These are phyloP conservation scores for Rhabdophis nuchalis DNA, from an alignment of 2,797 vertebrate genomes.

Conservation along the genomic window DNA sequence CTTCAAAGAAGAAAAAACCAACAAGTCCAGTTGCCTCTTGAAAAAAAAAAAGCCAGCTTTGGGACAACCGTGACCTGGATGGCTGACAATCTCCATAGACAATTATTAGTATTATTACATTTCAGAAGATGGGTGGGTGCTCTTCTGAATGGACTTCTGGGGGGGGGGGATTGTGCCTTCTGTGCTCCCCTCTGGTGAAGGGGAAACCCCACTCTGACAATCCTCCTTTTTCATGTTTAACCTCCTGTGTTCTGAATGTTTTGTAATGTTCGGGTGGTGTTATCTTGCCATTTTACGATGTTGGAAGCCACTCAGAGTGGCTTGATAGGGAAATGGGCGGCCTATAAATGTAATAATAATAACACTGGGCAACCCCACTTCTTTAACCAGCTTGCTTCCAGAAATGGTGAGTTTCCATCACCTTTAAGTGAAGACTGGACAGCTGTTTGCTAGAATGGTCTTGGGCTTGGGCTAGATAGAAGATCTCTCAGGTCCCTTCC, in stretches of 20 bases:
- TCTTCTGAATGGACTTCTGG: not conserved
- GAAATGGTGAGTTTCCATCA: not conserved
- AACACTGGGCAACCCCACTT: not conserved
- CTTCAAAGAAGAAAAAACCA: no score
- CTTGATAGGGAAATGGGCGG: not conserved
- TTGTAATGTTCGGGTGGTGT: not conserved
- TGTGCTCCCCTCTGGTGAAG: not conserved
- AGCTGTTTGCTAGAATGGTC: not conserved
- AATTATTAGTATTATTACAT: not conserved
- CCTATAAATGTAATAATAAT: not conserved
- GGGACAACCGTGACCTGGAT: no score
- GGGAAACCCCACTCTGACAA: not conserved
- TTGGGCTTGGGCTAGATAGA: not conserved
- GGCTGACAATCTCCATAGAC: no score
- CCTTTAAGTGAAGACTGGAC: not conserved
- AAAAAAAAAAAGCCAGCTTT: no score
- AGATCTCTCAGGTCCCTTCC: not conserved
- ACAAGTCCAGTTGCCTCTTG: no score
- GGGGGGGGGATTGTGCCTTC: not conserved
- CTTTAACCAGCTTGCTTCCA: not conserved
- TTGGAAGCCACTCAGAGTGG: not conserved
- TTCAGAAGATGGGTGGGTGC: not conserved
- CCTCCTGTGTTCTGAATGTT: not conserved
- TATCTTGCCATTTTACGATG: not conserved
- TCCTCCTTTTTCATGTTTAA: not conserved